Percentiles rank a stretch among this genome's conserved stretches.
These are phyloP conservation scores for Drosophila neocordata DNA, from an alignment of 1,140 invertebrate species.

Conservation along the genomic window DNA sequence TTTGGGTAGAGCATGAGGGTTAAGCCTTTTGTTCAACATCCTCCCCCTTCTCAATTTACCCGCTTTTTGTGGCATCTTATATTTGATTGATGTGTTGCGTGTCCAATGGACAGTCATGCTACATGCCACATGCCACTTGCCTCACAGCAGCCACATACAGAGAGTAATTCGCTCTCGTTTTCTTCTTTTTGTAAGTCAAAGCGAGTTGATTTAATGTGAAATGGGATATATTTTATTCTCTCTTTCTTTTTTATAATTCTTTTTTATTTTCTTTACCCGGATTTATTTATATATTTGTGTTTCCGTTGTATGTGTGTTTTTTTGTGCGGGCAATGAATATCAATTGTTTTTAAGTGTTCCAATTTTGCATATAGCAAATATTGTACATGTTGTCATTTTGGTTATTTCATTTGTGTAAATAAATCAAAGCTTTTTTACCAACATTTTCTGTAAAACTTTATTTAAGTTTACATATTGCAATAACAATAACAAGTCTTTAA, in stretches of 20 bases:
- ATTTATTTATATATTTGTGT: constrained; percentile 24
- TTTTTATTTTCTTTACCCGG: constrained; percentile 33
- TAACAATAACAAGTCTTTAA: not conserved
- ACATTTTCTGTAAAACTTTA: not conserved
- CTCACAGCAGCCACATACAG: not conserved
- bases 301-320: constrained; percentile 5
- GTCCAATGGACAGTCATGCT: constrained; percentile 10
- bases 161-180: constrained; percentile 1
- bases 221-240: constrained; percentile 49
- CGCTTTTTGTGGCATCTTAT: constrained; percentile 34
- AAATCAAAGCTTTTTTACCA: not conserved
- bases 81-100: constrained; percentile 44
- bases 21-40: constrained; percentile 27
- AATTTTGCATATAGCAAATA: constrained; percentile 7
- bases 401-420: constrained; percentile 1
- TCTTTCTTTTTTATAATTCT: constrained; percentile 23
- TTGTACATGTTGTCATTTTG: constrained; percentile 3
- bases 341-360: constrained; percentile 42
- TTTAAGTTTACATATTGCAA: not conserved
- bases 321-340: constrained; percentile 46
- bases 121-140: constrained; percentile 2
- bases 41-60: not conserved
- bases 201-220: constrained; percentile 71
- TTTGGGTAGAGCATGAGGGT: constrained; percentile 5
- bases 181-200: constrained; percentile 51